Percentiles rank a stretch among this genome's conserved stretches.
These are phyloP conservation scores for Acanthiza pusilla DNA, from an alignment of 2,797 vertebrate species.

Conservation along the genomic window DNA sequence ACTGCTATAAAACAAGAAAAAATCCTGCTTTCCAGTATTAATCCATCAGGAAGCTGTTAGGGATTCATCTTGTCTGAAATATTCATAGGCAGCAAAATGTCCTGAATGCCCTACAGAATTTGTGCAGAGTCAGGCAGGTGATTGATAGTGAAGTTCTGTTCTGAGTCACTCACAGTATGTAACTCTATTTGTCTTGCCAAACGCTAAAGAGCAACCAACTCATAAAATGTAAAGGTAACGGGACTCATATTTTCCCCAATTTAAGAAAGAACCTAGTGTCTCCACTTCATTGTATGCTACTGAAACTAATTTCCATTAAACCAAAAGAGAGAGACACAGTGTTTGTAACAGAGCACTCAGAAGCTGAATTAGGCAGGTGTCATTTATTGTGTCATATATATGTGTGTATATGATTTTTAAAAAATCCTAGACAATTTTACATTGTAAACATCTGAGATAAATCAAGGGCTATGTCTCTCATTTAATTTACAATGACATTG, in stretches of 20 bases:
- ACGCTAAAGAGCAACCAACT: slow-evolving; percentile 73
- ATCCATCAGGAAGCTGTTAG: slow-evolving; percentile 78
- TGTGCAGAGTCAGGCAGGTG: slow-evolving; percentile 74
- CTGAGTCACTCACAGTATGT: slow-evolving; percentile 78
- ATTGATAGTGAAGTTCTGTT: slow-evolving; percentile 80
- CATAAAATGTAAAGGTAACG: slow-evolving; percentile 75
- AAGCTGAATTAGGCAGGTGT: not conserved
- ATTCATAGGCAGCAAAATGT: slow-evolving; percentile 83
- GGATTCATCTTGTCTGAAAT: slow-evolving; percentile 81
- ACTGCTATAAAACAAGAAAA: slow-evolving; percentile 70
- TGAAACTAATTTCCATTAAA: slow-evolving; percentile 63
- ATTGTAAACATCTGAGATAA: not conserved
- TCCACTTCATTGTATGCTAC: slow-evolving; percentile 31
- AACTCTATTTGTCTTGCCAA: slow-evolving; percentile 84
- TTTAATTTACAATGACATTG: not conserved
- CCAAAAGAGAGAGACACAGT: slow-evolving; percentile 11
- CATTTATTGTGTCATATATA: not conserved
- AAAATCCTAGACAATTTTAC: not conserved
- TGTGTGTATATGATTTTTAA: not conserved
- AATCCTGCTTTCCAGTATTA: slow-evolving; percentile 67
- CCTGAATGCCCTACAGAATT: slow-evolving; percentile 84
- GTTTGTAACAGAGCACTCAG: not conserved
- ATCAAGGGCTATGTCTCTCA: not conserved
- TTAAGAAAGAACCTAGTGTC: slow-evolving; percentile 56
- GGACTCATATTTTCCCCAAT: slow-evolving; percentile 67